A percentile compares a stretch with the other conserved stretches of the same genome.
Conservation (phyloP, 1,140 invertebrate genomes). For the Procambarus virginalis region DNA sequence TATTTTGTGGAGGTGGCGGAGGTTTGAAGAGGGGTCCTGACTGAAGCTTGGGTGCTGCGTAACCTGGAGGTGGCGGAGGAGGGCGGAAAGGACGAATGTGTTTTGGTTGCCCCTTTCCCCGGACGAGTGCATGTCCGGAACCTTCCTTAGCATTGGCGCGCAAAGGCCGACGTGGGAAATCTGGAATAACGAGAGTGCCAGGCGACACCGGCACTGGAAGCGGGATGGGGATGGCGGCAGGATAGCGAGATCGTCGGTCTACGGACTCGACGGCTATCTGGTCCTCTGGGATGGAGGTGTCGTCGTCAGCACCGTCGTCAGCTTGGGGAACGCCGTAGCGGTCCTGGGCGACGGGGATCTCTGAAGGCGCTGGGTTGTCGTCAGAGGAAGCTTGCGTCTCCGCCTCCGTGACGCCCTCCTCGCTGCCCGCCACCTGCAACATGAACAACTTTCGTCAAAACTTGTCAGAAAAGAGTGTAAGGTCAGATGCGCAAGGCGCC, state of each 20-base stretch:
- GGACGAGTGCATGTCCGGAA: conserved; percentile 12
- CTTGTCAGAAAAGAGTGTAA: not conserved
- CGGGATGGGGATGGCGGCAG: conserved; percentile 57
- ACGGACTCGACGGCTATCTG: conserved; percentile 66
- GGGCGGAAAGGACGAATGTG: no score
- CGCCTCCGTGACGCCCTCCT: not conserved
- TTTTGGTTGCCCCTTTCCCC: no score
- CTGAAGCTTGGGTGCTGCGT: no score
- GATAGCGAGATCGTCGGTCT: conserved; percentile 28
- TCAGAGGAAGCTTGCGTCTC: not conserved
- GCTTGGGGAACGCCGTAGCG: no score
- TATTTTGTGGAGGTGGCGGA: no score
- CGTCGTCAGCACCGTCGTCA: not conserved
- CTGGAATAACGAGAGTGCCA: conserved; percentile 60
- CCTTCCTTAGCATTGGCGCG: conserved; percentile 38
- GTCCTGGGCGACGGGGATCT: no score
- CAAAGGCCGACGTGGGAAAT: conserved; percentile 9
- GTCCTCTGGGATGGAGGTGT: conserved; percentile 23
- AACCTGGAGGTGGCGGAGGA: no score
- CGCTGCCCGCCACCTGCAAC: conserved; percentile 51
- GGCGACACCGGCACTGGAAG: conserved; percentile 61
- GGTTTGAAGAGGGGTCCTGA: no score
- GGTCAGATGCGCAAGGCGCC: not conserved
- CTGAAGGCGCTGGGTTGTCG: not conserved
- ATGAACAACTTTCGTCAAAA: not conserved